Conservation (phyloP, 2,797 vertebrate species). For the Falco columbarius region DNA sequence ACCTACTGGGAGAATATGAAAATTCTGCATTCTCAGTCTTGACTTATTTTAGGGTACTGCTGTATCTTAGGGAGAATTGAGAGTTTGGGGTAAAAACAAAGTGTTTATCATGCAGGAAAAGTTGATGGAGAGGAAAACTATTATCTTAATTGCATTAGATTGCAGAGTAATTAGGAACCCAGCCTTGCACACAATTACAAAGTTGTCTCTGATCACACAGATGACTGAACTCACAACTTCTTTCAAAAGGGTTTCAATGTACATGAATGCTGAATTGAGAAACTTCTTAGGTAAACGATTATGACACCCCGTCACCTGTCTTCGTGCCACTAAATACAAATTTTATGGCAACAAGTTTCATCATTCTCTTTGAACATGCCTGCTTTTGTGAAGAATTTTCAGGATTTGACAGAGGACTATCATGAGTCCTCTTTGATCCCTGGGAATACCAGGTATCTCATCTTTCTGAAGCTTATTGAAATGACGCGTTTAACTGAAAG, state of each 20-base stretch:
- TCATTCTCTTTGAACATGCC: neutral
- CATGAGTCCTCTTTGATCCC: neutral
- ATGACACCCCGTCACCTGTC: neutral
- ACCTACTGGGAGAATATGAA: neutral
- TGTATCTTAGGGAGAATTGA: neutral
- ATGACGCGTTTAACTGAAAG: neutral
- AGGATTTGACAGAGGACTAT: neutral
- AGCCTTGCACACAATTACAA: neutral
- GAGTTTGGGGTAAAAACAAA: neutral
- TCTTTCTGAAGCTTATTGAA: neutral
- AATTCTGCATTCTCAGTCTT: neutral
- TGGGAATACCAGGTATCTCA: neutral
- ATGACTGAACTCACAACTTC: slow-evolving; percentile 1
- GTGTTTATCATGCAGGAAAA: neutral
- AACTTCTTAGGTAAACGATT: neutral
- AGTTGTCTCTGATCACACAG: neutral
- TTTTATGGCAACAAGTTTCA: neutral
- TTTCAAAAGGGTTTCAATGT: neutral
- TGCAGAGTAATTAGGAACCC: neutral
- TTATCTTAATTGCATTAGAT: neutral
- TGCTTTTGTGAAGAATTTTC: neutral
- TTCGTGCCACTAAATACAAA: neutral
- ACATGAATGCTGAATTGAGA: neutral
- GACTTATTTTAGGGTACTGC: neutral
- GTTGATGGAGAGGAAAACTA: neutral